phyloP scores from a whole-genome alignment of 2,797 vertebrate genomes.

The Pachyuromys duprasi region DNA sequence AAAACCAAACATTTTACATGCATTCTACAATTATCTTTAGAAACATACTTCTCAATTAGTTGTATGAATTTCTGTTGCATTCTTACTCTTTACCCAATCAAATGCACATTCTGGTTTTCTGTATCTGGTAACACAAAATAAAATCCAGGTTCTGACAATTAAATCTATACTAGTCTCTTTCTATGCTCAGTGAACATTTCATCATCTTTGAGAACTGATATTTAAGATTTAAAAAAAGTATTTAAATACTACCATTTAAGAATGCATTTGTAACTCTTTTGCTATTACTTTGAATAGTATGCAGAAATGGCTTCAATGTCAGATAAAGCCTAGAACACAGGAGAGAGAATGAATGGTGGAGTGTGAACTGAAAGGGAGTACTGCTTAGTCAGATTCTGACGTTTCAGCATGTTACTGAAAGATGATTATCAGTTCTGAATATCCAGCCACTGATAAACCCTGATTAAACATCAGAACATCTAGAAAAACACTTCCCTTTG shows the following conservation, averaged over 20 bases:
- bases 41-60: background rate
- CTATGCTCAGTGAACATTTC: constrained; percentile 15
- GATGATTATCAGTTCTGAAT: background rate
- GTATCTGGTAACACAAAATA: background rate
- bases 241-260: constrained; percentile 35
- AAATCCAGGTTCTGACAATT: background rate
- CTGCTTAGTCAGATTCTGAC: background rate
- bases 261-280: constrained; percentile 21
- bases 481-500: constrained; percentile 21
- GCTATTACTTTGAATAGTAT: background rate
- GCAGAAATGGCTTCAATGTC: background rate
- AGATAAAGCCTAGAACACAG: background rate
- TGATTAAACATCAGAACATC: constrained; percentile 5
- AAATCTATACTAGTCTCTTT: background rate
- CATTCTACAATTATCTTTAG: constrained; percentile 8
- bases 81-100: background rate
- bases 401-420: background rate
- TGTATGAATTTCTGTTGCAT: background rate
- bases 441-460: background rate
- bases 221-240: constrained; percentile 41
- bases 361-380: background rate
- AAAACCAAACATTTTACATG: background rate
- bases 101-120: constrained; percentile 3
- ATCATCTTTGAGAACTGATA: constrained; percentile 48
- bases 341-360: background rate